Percentiles rank a stretch among this genome's conserved stretches.
Evolutionary conservation across 2,797 vertebrate genomes (phyloP).

Genomic region (Arrhamphus sclerolepis): DNA sequence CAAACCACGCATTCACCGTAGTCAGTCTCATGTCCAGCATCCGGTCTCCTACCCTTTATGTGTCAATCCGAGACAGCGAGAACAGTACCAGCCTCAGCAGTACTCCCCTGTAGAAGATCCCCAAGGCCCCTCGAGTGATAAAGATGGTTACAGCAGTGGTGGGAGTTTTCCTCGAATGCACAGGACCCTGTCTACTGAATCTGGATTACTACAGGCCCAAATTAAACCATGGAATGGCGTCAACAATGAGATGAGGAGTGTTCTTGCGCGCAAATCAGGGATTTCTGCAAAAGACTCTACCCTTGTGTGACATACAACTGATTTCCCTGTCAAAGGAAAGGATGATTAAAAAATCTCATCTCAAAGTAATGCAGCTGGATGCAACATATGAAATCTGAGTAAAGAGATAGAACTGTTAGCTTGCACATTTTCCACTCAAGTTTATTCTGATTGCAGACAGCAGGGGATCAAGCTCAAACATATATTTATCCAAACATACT

Average conservation of each 20-base stretch:
- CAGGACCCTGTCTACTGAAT: conserved; percentile 80
- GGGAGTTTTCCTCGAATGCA: conserved; percentile 73
- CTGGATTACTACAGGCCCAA: conserved; percentile 78
- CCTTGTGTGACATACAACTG: conserved; percentile 77
- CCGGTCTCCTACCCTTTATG: conserved; percentile 77
- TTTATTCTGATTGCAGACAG: conserved; percentile 12
- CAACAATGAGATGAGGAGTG: conserved; percentile 86
- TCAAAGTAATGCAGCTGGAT: neutral
- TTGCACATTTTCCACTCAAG: conserved; percentile 17
- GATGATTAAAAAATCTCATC: conserved; percentile 8
- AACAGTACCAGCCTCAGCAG: conserved; percentile 63
- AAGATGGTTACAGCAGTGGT: conserved; percentile 70
- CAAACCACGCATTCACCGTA: conserved; percentile 66
- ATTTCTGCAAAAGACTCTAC: conserved; percentile 88
- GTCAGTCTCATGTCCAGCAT: conserved; percentile 78
- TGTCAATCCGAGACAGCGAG: conserved; percentile 66
- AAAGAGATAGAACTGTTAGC: conserved; percentile 12
- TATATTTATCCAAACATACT: no score
- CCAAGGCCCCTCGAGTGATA: conserved; percentile 59
- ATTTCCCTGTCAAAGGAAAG: conserved; percentile 8
- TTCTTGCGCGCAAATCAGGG: conserved; percentile 78
- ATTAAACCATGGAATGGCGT: conserved; percentile 85
- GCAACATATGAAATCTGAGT: conserved; percentile 7
- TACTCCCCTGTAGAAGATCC: conserved; percentile 64
- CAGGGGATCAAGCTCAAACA: no score